Evolutionary conservation across 2,797 vertebrate species (phyloP).

Genomic region (Halcyon smyrnensis): DNA sequence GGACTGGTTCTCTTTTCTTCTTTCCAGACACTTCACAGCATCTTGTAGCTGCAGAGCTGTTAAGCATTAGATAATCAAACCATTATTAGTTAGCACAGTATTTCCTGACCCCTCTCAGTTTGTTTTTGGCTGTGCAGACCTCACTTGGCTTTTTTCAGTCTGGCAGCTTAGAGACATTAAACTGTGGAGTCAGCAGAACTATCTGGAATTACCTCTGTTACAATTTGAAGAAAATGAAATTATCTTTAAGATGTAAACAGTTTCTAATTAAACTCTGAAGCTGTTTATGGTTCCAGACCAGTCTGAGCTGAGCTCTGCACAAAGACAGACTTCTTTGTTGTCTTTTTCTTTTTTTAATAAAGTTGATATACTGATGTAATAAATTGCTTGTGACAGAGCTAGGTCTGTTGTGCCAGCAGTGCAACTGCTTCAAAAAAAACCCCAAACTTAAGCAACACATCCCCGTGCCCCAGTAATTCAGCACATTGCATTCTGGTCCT

Average conservation of each 20-base stretch:
- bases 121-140: constrained; percentile 8
- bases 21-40: neutral
- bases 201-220: constrained; percentile 63
- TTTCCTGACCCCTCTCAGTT: constrained; percentile 34
- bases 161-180: constrained; percentile 43
- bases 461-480: constrained; percentile 57
- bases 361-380: constrained; percentile 65
- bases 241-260: constrained; percentile 70
- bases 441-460: constrained; percentile 1
- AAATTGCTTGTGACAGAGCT: constrained; percentile 70
- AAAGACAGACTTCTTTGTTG: constrained; percentile 33
- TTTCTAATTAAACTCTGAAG: constrained; percentile 71
- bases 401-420: constrained; percentile 56
- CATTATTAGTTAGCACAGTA: neutral
- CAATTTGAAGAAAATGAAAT: constrained; percentile 70
- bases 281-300: constrained; percentile 46
- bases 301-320: constrained; percentile 43
- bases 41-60: neutral
- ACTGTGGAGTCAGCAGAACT: constrained; percentile 61
- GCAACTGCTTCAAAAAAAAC: neutral
- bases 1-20: neutral
- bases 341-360: constrained; percentile 49
- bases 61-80: constrained; percentile 8
- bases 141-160: constrained; percentile 41
- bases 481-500: constrained; percentile 58